Conservation (phyloP, 2,113 vertebrate species). For the Cinclus cinclus region DNA sequence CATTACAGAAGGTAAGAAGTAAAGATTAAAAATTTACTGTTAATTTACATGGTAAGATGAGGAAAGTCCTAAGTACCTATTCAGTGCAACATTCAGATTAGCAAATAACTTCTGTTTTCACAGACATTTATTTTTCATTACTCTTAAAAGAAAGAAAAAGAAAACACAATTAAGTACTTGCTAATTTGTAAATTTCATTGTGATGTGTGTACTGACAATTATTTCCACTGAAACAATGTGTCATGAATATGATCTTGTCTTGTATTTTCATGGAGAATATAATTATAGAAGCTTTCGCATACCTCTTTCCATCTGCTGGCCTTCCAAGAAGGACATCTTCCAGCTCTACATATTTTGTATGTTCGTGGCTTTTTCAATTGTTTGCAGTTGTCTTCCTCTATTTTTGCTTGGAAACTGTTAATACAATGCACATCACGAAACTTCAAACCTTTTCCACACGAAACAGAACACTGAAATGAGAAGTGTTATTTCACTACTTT, state of each 20-base stretch:
- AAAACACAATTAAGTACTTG: neutral
- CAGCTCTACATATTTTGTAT: conserved; percentile 82
- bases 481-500: neutral
- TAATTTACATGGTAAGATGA: neutral
- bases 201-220: rapidly evolving
- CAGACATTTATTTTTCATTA: neutral
- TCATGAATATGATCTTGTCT: neutral
- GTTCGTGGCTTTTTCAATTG: conserved; percentile 81
- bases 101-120: neutral
- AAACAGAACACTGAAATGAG: conserved; percentile 87
- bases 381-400: conserved; percentile 80
- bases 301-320: conserved; percentile 87
- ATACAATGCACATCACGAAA: conserved; percentile 84
- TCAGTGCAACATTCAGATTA: neutral
- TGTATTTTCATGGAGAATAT: neutral
- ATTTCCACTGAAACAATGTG: neutral
- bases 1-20: neutral
- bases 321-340: conserved; percentile 90
- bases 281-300: conserved; percentile 43
- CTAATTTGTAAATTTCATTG: neutral
- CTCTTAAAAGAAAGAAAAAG: neutral
- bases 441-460: conserved; percentile 90
- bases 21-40: neutral
- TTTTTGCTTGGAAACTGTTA: conserved; percentile 74
- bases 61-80: neutral